Conservation (phyloP, 2,888 invertebrate species). For the Anthrax anthrax region DNA sequence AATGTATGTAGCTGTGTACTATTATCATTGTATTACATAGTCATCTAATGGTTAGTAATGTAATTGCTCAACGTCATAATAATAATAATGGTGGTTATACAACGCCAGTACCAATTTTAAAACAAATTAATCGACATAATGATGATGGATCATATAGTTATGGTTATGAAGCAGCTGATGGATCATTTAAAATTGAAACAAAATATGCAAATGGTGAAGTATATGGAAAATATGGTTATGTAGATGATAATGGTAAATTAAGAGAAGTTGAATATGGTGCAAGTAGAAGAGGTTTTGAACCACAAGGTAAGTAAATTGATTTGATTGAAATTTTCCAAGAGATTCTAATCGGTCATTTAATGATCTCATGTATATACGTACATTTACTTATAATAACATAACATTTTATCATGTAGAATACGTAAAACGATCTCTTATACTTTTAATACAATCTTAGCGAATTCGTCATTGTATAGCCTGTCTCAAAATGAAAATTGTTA, state of each 20-base stretch:
- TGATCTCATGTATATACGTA: no score
- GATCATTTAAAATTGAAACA: slow-evolving; percentile 76
- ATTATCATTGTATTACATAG: no score
- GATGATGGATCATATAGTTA: slow-evolving; percentile 81
- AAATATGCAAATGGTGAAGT: slow-evolving; percentile 73
- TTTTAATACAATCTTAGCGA: no score
- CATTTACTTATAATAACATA: no score
- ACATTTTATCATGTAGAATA: no score
- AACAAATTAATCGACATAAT: slow-evolving; percentile 73
- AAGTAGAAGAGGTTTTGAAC: slow-evolving; percentile 66
- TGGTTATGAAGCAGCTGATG: slow-evolving; percentile 77
- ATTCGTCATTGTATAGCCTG: no score
- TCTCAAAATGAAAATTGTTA: not conserved
- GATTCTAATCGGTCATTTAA: no score
- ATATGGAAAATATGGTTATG: slow-evolving; percentile 79
- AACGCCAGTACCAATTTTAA: slow-evolving; percentile 65
- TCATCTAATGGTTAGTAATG: no score
- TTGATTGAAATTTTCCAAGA: no score
- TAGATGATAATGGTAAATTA: slow-evolving; percentile 58
- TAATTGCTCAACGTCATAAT: no score
- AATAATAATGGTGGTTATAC: slow-evolving; percentile 37
- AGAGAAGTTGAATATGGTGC: slow-evolving; percentile 79
- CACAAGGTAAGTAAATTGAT: slow-evolving; percentile 43
- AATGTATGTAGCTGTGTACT: no score
- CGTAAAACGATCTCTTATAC: no score